Base-by-base conservation (phyloP, 2,113 vertebrate genomes). In the Ciconia boyciana region DNA sequence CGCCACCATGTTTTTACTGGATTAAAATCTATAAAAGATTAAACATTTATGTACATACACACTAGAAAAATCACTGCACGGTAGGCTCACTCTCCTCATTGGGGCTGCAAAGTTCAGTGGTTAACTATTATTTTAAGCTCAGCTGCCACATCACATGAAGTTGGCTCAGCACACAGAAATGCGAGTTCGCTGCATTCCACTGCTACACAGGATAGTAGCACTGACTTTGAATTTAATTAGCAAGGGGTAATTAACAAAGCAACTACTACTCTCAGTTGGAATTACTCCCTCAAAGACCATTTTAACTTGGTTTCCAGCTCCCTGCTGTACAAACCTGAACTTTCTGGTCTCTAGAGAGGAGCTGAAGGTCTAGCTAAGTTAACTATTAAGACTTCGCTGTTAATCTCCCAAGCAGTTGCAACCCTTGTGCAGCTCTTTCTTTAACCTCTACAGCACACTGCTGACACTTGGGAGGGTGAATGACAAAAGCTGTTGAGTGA, bases 391-490 rank as follows among this genome's bases (percentile, higher is more conserved):
- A 62, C 13, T 22, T 21, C 0, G 0, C 44, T 39, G 51, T 13
- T 48, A 8, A 55, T 21, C 16, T 51, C 54, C 24, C 54, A 15
- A 41, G 52, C 48, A 36, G 39, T 2, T 2, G 2, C 84, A 84
- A 14, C 2, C 16, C 66, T 6, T 0, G 8, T 0, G 1, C 0
- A 0, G 48, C 4, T 88, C 46, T 7, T 26, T 14, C 11, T 24
- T n/a, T 32, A 79, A 43, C 31, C 51, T 46, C 55, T 28, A 2
- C 6, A 10, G 16, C n/a, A 13, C 2, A 2, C 7, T 5, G 66
- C n/a, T 71, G 57, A 25, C 19, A 1, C 32, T 29, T 22, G 21
- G 74, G 60, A 79, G 49, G 20, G 15, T 10, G 72, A 84, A 34
- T 64, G 48, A 69, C 44, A 60, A 55, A 60, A 43, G 62, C 72